Evolutionary conservation across 2,113 vertebrate genomes (phyloP).

Genomic region (Trogon melanurus): DNA sequence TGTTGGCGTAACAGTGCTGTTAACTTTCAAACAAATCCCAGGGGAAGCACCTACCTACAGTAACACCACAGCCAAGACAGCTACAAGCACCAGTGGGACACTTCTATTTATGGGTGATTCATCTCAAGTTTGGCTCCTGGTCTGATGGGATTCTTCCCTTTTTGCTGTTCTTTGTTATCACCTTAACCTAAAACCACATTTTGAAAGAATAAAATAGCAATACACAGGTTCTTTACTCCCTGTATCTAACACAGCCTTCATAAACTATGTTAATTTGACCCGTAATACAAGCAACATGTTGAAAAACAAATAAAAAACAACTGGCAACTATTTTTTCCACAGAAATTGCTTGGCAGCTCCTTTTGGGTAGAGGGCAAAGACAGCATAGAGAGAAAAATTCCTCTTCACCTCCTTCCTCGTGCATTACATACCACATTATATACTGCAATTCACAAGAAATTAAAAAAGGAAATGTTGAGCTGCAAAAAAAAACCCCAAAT

Average conservation of each 20-base stretch:
- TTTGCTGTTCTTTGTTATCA: neutral
- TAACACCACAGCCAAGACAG: neutral
- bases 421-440: neutral
- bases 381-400: neutral
- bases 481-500: neutral
- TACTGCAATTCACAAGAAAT: neutral
- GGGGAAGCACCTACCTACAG: neutral
- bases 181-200: neutral
- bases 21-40: neutral
- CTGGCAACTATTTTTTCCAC: neutral
- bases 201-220: neutral
- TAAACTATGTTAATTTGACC: neutral
- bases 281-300: neutral
- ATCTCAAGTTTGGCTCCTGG: neutral
- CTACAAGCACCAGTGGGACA: neutral
- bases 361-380: neutral
- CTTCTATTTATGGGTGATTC: neutral
- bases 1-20: too few species aligned
- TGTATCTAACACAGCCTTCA: neutral
- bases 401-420: neutral
- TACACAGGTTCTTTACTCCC: neutral
- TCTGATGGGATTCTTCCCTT: neutral
- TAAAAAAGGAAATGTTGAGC: neutral
- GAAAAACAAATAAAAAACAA: neutral
- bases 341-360: neutral